A percentile compares a stretch with the other conserved stretches of the same genome.
Conservation (phyloP, 2,888 invertebrate genomes). For the Drosophila formosana region DNA sequence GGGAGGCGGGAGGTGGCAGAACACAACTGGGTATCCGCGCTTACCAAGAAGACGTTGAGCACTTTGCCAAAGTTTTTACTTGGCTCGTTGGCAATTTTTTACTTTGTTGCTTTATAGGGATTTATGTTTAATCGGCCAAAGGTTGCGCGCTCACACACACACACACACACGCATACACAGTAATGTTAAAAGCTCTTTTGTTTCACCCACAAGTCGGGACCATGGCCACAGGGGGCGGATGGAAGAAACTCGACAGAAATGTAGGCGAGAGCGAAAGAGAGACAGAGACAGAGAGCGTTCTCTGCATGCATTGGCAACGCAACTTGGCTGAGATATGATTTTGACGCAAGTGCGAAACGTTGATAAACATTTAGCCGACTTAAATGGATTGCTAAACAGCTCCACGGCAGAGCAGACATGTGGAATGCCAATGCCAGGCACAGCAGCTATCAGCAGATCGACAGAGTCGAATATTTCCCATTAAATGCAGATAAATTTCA, state of each 20-base stretch:
- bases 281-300: too few species aligned
- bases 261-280: neutral
- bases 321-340: slow-evolving; percentile 47
- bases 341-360: slow-evolving; percentile 53
- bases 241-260: neutral
- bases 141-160: slow-evolving; percentile 54
- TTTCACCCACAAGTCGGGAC: slow-evolving; percentile 36
- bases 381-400: slow-evolving; percentile 54
- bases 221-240: neutral
- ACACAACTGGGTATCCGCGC: neutral
- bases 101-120: slow-evolving; percentile 79
- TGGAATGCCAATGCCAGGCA: slow-evolving; percentile 1
- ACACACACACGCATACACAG: slow-evolving; percentile 19
- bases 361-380: slow-evolving; percentile 65
- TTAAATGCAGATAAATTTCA: too few species aligned
- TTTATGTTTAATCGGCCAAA: slow-evolving; percentile 81
- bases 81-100: slow-evolving; percentile 79
- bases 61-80: slow-evolving; percentile 77
- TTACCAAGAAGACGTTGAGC: slow-evolving; percentile 61
- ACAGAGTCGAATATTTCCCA: neutral
- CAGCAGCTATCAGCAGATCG: slow-evolving; percentile 2
- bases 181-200: slow-evolving; percentile 70
- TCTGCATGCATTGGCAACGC: slow-evolving; percentile 37
- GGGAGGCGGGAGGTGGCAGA: neutral
- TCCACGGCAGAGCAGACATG: neutral